phyloP scores from a whole-genome alignment of 2,888 invertebrate genomes.

The Elysia crispata region DNA sequence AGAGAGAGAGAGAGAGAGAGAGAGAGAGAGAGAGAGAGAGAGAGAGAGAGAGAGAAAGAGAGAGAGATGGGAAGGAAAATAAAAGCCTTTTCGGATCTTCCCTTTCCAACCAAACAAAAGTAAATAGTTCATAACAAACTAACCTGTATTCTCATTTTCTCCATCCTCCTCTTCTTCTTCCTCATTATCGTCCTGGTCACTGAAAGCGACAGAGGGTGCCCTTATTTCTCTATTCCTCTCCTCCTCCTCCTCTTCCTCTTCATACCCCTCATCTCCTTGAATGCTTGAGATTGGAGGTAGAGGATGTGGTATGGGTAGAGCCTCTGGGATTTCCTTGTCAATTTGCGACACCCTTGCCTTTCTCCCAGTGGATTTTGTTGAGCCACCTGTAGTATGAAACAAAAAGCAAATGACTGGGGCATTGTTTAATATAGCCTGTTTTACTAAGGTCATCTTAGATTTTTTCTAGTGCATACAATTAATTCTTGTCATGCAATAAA shows the following conservation, averaged over 20 bases:
- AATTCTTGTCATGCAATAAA: no score
- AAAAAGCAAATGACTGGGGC: slow-evolving; percentile 1
- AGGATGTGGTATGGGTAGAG: slow-evolving; percentile 19
- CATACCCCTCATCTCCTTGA: slow-evolving; percentile 20
- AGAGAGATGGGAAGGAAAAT: background rate
- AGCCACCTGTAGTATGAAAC: background rate
- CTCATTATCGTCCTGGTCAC: slow-evolving; percentile 19
- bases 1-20: no score
- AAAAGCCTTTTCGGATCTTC: no score
- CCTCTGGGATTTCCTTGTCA: slow-evolving; percentile 41
- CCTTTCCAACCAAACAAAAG: no score
- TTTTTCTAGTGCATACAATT: no score
- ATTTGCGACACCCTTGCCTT: slow-evolving; percentile 29
- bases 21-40: background rate
- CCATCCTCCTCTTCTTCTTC: slow-evolving; percentile 19
- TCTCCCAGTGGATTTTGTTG: background rate
- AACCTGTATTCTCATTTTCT: no score
- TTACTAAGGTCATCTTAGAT: no score
- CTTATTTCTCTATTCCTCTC: background rate
- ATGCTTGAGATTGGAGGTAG: slow-evolving; percentile 39
- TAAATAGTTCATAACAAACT: no score
- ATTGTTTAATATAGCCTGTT: no score
- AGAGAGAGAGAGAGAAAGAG: background rate
- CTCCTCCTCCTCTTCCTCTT: slow-evolving; percentile 3
- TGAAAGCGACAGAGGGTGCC: slow-evolving; percentile 28